Base-by-base conservation (phyloP, 2,888 invertebrate species). In the Strigamia crassipes region DNA sequence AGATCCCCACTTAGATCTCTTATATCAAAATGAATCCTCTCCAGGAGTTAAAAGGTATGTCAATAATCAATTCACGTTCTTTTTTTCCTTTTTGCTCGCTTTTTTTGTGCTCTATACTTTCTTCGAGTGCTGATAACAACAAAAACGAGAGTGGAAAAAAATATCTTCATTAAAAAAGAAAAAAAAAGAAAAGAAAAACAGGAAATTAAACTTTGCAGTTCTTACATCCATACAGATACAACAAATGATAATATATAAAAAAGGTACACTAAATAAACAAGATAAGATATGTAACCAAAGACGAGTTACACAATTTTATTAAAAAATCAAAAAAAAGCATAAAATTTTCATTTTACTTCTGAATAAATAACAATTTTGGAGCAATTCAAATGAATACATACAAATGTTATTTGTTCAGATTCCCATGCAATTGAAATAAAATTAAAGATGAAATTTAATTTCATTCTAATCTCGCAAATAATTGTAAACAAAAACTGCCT, bases 1-100 rank as follows among this genome's bases (percentile, higher is more conserved):
- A 81, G 81, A 81, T 34, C 51, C 81, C n/a, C 81, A 81, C n/a
- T 41, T 81, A 81, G 81, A 81, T 73, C 23, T 81, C 34, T 38
- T 81, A 73, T 81, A 81, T 81, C 81, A 81, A 73, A 73, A 73
- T 21, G 81, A 81, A 34, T 81, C 81, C 12, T 23, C 81, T 34
- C 81, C 81, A 15, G 73, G 38, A 18, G 31, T 81, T 15, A 81
- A 81, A 73, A 81, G 81, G 81, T 81, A 15, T 41, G 79, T 56
- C 56, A 56, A 56, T 56, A 56, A 12, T 51, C 51, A 51, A 51
- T 51, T 51, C 51, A n/a, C 15, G 15, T 41, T 27, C 15, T 13
- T 18, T 56, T 56, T 2, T 2, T 38, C 6, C 0, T 4, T 6
- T 9, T 38, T 38, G 38, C 38, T 38, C 38, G 10, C 38, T 56